These are phyloP conservation scores for Tanaodytes sp. DNA, from an alignment of 2,888 invertebrate genomes.

Conservation along the genomic window DNA sequence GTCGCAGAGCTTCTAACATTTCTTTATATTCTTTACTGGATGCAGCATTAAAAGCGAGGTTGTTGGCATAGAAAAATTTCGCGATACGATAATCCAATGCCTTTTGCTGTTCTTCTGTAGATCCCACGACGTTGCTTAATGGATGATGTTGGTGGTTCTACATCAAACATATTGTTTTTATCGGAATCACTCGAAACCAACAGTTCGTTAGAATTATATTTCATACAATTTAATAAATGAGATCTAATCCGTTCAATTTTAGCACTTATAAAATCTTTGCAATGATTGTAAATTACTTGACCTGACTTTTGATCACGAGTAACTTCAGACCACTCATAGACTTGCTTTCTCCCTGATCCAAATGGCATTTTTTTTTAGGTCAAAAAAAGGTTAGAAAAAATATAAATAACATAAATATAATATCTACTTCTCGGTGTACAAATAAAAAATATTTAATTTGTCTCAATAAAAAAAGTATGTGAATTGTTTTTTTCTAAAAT, in stretches of 20 bases:
- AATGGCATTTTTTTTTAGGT: too few relatives aligned
- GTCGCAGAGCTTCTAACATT: constrained; percentile 14
- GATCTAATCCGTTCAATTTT: constrained; percentile 11
- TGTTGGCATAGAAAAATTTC: constrained; percentile 15
- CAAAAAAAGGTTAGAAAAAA: too few relatives aligned
- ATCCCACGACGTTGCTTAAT: constrained; percentile 6
- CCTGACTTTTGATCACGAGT: neutral
- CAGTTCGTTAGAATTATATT: neutral
- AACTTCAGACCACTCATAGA: constrained; percentile 5
- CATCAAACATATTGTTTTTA: neutral
- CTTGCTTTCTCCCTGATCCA: constrained; percentile 10
- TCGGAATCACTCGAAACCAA: neutral
- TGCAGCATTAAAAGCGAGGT: constrained; percentile 19
- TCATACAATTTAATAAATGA: constrained; percentile 2
- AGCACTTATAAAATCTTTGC: neutral
- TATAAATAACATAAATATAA: too few relatives aligned
- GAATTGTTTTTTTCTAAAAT: too few relatives aligned
- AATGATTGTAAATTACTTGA: constrained; percentile 4
- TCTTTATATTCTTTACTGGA: constrained; percentile 8
- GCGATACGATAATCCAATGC: constrained; percentile 10
- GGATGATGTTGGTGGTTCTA: neutral
- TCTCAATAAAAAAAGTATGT: too few relatives aligned
- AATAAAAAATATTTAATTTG: too few relatives aligned
- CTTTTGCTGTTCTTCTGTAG: constrained; percentile 2
- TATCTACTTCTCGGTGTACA: too few relatives aligned